phyloP scores from a whole-genome alignment of 2,888 invertebrate species.

The Drosophila mimetica region DNA sequence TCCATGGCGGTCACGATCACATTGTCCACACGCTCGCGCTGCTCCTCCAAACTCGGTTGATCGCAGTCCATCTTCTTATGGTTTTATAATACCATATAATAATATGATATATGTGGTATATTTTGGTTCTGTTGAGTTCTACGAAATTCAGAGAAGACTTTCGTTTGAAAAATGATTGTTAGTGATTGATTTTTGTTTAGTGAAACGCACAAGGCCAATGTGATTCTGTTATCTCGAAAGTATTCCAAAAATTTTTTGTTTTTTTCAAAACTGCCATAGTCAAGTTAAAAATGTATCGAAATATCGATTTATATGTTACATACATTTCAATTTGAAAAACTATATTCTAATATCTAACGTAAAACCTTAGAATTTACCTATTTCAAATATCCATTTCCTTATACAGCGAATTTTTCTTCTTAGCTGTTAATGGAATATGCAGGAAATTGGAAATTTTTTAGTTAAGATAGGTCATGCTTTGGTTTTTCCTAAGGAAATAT shows the following conservation, averaged over 20 bases:
- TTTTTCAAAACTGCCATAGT: too few species aligned
- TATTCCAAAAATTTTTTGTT: background rate
- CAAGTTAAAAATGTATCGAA: too few species aligned
- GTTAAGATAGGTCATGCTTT: background rate
- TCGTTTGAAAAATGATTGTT: too few species aligned
- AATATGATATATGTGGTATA: background rate
- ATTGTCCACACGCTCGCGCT: constrained; percentile 90
- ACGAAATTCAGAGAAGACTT: too few species aligned
- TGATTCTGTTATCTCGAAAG: background rate
- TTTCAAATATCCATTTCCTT: too few species aligned
- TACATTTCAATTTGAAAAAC: too few species aligned
- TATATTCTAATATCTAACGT: too few species aligned
- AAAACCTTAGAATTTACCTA: too few species aligned
- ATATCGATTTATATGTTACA: too few species aligned
- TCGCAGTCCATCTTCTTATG: constrained; percentile 17
- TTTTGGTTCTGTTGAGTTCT: too few species aligned
- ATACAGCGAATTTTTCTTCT: too few species aligned
- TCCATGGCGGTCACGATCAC: constrained; percentile 92
- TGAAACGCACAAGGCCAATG: background rate
- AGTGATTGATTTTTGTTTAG: background rate
- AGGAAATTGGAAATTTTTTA: background rate
- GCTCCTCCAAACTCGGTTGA: constrained; percentile 87
- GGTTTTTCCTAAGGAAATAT: too few species aligned
- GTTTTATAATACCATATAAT: background rate
- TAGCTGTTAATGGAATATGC: background rate